A percentile compares a stretch with the other conserved stretches of the same genome.
Evolutionary conservation across 2,888 invertebrate genomes (phyloP).

Genomic region (Uropetala carovei): DNA sequence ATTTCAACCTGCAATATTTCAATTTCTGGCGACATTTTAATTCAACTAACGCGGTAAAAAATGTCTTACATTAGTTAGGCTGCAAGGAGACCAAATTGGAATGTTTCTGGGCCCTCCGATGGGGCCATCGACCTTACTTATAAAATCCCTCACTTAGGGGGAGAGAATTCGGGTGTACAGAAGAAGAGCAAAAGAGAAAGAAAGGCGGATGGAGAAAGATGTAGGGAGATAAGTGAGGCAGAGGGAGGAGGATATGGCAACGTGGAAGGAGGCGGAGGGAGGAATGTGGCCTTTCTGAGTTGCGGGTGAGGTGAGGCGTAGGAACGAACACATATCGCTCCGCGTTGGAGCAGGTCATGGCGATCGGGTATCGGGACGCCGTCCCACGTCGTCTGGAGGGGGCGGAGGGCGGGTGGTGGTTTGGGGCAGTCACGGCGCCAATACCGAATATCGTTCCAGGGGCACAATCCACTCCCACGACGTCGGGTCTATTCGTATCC

Average conservation of each 20-base stretch:
- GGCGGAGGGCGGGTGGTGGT: neutral
- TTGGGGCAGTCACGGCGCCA: conserved; percentile 1
- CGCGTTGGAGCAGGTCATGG: conserved; percentile 32
- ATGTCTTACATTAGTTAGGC: no score
- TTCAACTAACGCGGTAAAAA: no score
- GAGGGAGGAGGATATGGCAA: neutral
- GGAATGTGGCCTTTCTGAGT: neutral
- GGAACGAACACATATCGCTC: neutral
- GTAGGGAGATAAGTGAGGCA: neutral
- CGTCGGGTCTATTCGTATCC: neutral
- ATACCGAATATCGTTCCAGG: neutral
- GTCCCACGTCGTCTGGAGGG: neutral
- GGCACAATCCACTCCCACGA: neutral
- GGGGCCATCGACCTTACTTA: no score
- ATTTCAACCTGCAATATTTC: no score
- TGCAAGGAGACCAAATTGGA: no score
- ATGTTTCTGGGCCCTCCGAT: no score
- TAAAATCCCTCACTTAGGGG: neutral
- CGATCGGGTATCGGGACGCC: neutral
- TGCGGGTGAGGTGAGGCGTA: neutral
- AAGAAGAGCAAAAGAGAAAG: neutral
- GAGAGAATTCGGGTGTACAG: neutral
- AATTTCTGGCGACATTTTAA: no score
- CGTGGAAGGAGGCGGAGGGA: neutral
- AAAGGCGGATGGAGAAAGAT: neutral